phyloP scores from a whole-genome alignment of 1,140 invertebrate genomes.

The Nasonia longicornis region DNA sequence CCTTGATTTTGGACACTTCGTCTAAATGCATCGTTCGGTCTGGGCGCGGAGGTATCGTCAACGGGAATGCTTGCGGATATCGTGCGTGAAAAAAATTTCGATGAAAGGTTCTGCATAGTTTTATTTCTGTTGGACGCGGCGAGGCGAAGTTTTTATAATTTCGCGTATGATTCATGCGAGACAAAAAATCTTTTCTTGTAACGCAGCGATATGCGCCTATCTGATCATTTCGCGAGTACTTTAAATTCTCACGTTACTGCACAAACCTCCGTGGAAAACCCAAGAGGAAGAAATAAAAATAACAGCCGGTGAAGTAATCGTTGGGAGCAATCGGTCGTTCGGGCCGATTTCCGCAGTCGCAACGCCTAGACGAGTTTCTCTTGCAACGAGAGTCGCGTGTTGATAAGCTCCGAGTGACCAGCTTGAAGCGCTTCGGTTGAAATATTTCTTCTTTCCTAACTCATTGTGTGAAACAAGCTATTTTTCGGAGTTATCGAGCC shows the following conservation, averaged over 20 bases:
- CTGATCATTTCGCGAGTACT: too few species aligned
- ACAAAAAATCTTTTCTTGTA: too few species aligned
- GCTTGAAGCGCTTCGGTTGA: slow-evolving; percentile 46
- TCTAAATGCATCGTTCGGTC: background rate
- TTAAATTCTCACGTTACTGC: too few species aligned
- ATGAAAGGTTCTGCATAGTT: background rate
- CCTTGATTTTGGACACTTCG: slow-evolving; percentile 1
- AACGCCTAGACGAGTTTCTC: background rate
- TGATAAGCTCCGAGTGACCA: slow-evolving; percentile 10
- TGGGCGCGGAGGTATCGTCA: background rate
- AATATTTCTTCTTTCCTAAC: too few species aligned
- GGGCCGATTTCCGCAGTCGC: slow-evolving; percentile 4
- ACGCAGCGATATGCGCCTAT: too few species aligned
- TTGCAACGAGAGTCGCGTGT: slow-evolving; percentile 25
- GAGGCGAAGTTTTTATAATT: background rate
- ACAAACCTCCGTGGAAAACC: too few species aligned
- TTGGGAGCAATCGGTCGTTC: slow-evolving; percentile 10
- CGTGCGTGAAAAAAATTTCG: background rate
- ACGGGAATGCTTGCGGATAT: too few species aligned
- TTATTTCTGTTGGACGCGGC: background rate
- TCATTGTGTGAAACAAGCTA: too few species aligned
- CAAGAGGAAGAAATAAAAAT: background rate
- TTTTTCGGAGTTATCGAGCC: too few species aligned
- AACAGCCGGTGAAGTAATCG: slow-evolving; percentile 1
- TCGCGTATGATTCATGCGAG: too few species aligned